These are phyloP conservation scores for Doryteuthis pealeii DNA, from an alignment of 1,140 invertebrate genomes.

Conservation along the genomic window DNA sequence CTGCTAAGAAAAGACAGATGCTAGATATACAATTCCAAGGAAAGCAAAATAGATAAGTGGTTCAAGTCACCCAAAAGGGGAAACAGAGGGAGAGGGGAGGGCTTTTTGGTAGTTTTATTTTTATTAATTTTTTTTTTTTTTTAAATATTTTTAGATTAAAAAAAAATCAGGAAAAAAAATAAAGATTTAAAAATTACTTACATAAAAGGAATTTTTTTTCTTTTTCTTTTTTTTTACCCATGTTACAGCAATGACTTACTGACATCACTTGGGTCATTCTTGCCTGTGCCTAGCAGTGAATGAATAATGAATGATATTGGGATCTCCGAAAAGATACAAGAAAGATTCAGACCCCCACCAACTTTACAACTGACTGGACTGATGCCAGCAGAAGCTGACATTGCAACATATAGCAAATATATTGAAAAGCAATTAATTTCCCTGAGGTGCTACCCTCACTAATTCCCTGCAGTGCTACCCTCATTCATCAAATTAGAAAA, in stretches of 20 bases:
- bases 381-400: background rate
- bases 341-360: background rate
- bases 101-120: background rate
- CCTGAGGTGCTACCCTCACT: no score
- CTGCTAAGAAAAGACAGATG: constrained; percentile 1
- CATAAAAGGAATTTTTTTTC: background rate
- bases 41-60: background rate
- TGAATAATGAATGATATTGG: background rate
- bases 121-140: no score
- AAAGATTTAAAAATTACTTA: no score
- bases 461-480: no score
- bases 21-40: background rate
- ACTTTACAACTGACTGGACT: background rate
- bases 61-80: background rate
- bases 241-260: no score
- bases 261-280: background rate
- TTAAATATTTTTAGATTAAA: no score
- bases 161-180: no score
- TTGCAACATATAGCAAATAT: background rate
- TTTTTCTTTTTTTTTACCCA: background rate
- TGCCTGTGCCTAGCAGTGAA: background rate
- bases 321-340: constrained; percentile 4
- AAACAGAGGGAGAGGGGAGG: background rate
- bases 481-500: no score
- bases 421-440: no score